These are phyloP conservation scores for Mus spretus DNA, from an alignment of 2,797 vertebrate genomes.

Conservation along the genomic window DNA sequence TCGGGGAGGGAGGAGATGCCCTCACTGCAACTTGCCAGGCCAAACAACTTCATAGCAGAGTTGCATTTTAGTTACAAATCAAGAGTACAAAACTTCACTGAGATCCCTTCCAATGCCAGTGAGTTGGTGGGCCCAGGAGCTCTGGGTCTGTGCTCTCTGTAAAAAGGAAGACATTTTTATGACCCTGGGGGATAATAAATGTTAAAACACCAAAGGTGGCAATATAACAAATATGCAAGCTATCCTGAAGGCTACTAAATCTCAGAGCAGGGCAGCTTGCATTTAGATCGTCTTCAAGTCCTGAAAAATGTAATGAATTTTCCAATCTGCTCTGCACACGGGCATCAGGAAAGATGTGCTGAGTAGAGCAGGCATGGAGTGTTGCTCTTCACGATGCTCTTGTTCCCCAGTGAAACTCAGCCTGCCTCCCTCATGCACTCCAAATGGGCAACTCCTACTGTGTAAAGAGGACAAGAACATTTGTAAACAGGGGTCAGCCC, in stretches of 20 bases:
- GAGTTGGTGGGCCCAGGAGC: not conserved
- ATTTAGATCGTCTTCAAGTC: conserved; percentile 60
- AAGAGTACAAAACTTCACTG: not conserved
- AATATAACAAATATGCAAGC: conserved; percentile 79
- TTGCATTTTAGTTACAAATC: conserved; percentile 61
- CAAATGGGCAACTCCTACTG: not conserved
- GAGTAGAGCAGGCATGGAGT: not conserved
- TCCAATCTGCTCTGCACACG: not conserved
- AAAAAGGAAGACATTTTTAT: conserved; percentile 79
- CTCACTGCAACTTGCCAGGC: not conserved
- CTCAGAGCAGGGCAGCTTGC: conserved; percentile 16
- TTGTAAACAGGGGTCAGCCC: not conserved
- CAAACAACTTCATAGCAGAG: conserved; percentile 40
- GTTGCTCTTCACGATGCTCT: conserved; percentile 23
- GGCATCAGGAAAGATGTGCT: conserved; percentile 23
- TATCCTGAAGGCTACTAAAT: conserved; percentile 76
- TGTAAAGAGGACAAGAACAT: not conserved
- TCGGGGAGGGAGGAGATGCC: not conserved
- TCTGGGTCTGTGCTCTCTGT: conserved; percentile 65
- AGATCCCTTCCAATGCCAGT: conserved; percentile 22
- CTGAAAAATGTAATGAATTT: conserved; percentile 56
- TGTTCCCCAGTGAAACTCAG: conserved; percentile 56
- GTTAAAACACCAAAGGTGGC: conserved; percentile 79
- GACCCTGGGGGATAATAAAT: conserved; percentile 74
- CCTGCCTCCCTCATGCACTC: not conserved